These are phyloP conservation scores for Umimayanthus chanpuru DNA, from an alignment of 92 coral and sea anemone genomes.

Conservation along the genomic window DNA sequence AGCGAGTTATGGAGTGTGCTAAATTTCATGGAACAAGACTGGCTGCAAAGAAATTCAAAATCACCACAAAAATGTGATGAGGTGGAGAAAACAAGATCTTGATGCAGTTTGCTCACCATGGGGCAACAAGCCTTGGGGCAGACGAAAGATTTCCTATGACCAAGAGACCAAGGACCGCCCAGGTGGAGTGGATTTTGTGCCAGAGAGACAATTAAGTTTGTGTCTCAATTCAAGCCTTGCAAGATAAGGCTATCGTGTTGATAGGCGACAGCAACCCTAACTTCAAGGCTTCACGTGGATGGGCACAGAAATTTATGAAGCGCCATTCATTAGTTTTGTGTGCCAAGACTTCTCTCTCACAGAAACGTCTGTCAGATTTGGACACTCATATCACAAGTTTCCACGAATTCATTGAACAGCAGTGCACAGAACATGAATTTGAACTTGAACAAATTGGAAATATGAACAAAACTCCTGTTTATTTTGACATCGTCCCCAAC, in stretches of 20 bases:
- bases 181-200: too few species aligned
- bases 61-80: slow-evolving; percentile 17
- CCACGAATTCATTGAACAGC: too few species aligned
- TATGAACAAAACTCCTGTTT: neutral
- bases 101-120: neutral
- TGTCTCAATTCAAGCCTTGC: slow-evolving; percentile 7
- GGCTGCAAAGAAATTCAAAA: slow-evolving; percentile 22
- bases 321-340: neutral
- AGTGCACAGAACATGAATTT: too few species aligned
- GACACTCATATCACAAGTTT: too few species aligned
- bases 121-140: slow-evolving; percentile 21
- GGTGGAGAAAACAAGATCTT: slow-evolving; percentile 18
- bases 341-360: too few species aligned
- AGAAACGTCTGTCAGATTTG: too few species aligned
- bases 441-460: too few species aligned
- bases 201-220: too few species aligned
- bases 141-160: slow-evolving; percentile 27
- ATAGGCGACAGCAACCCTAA: slow-evolving; percentile 2
- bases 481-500: neutral
- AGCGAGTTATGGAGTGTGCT: neutral
- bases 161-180: neutral
- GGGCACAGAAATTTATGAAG: slow-evolving; percentile 34
- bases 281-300: slow-evolving; percentile 24
- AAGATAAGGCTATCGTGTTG: slow-evolving; percentile 7
- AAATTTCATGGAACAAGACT: slow-evolving; percentile 7